These are phyloP conservation scores for Ancistrus triradiatus DNA, from an alignment of 2,113 vertebrate genomes.

Conservation along the genomic window DNA sequence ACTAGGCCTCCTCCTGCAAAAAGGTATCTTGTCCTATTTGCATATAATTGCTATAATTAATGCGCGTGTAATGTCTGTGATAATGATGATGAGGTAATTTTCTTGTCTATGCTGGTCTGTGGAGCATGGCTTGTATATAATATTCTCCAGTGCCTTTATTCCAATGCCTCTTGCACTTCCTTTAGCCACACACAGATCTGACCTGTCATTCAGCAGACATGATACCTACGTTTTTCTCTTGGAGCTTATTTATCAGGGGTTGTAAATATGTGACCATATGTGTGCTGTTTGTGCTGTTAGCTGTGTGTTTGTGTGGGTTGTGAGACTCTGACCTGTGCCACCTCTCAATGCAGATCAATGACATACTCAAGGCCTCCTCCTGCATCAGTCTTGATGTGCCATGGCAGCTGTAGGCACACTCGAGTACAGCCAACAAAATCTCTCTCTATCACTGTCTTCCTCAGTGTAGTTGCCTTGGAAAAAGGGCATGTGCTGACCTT, in stretches of 20 bases:
- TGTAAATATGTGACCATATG: slow-evolving; percentile 27
- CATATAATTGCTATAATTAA: no score
- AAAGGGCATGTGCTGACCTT: slow-evolving; percentile 46
- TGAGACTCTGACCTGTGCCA: slow-evolving; percentile 41
- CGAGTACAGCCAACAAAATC: slow-evolving; percentile 11
- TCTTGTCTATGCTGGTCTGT: slow-evolving; percentile 2
- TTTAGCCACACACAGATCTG: slow-evolving; percentile 33
- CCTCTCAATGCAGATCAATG: slow-evolving; percentile 20
- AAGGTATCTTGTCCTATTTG: no score
- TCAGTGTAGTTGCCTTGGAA: slow-evolving; percentile 14
- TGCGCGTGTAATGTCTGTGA: no score
- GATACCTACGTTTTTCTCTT: no score
- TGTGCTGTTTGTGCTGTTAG: slow-evolving; percentile 20
- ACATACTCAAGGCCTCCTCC: slow-evolving; percentile 14
- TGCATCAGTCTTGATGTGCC: slow-evolving; percentile 32
- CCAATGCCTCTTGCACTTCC: slow-evolving; percentile 16
- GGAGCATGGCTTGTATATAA: slow-evolving; percentile 8
- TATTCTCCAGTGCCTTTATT: no score
- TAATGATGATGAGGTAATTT: no score
- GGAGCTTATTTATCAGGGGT: neutral
- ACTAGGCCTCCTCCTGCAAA: no score
- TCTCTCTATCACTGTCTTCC: neutral
- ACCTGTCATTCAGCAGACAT: slow-evolving; percentile 28
- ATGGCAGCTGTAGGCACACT: slow-evolving; percentile 19
- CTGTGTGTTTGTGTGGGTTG: slow-evolving; percentile 18